Evolutionary conservation across 2,888 invertebrate genomes (phyloP).

Genomic region (Cryptophagus acutangulus): DNA sequence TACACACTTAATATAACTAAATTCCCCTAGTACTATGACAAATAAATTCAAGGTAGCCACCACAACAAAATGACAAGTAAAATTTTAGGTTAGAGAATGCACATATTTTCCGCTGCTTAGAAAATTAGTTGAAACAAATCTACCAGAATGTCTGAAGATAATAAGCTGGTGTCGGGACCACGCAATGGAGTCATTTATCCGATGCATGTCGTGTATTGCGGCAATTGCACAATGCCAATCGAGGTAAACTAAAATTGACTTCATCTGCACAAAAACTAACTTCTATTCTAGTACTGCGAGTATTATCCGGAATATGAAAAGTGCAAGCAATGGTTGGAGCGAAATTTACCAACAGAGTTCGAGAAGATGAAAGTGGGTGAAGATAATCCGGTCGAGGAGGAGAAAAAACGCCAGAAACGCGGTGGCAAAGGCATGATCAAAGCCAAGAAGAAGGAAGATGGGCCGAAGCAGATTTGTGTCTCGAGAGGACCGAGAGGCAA

Average conservation of each 20-base stretch:
- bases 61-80: too few relatives aligned
- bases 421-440: slow-evolving; percentile 96
- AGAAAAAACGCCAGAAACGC: slow-evolving; percentile 93
- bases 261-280: neutral
- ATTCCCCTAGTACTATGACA: too few relatives aligned
- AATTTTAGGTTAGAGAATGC: too few relatives aligned
- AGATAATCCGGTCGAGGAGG: slow-evolving; percentile 72
- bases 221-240: slow-evolving; percentile 91
- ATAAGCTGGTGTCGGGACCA: slow-evolving; percentile 59
- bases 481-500: slow-evolving; percentile 93
- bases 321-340: slow-evolving; percentile 95
- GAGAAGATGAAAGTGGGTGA: slow-evolving; percentile 76
- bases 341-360: slow-evolving; percentile 89
- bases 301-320: slow-evolving; percentile 97
- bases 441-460: slow-evolving; percentile 90
- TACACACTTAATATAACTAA: too few relatives aligned
- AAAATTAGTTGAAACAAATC: too few relatives aligned
- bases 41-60: too few relatives aligned
- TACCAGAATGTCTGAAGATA: slow-evolving; percentile 53
- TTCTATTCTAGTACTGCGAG: slow-evolving; percentile 78
- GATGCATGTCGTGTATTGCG: slow-evolving; percentile 80
- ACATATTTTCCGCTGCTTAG: too few relatives aligned
- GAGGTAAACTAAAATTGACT: slow-evolving; percentile 55
- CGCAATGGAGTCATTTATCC: slow-evolving; percentile 70
- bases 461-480: slow-evolving; percentile 77